phyloP scores from a whole-genome alignment of 2,888 invertebrate genomes.

The Trissoscelio sp. region DNA sequence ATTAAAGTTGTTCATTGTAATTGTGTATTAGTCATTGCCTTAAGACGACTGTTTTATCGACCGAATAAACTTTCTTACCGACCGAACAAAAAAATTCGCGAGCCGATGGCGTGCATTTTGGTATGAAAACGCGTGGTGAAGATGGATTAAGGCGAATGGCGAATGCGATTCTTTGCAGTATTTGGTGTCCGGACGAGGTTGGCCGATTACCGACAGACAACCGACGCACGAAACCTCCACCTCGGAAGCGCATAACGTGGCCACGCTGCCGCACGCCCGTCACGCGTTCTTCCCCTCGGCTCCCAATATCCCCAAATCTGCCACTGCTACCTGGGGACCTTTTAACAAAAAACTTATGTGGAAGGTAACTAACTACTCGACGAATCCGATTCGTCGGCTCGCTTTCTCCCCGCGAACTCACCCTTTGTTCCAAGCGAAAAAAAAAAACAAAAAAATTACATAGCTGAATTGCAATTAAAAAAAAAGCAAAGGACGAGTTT shows the following conservation, averaged over 20 bases:
- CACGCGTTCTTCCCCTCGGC: constrained; percentile 83
- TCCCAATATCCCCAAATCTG: constrained; percentile 86
- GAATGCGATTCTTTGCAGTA: constrained; percentile 80
- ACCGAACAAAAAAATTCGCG: constrained; percentile 36
- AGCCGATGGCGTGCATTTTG: constrained; percentile 62
- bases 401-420: constrained; percentile 64
- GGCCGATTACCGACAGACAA: constrained; percentile 82
- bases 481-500: constrained; percentile 41
- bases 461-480: too few species aligned
- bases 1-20: too few species aligned
- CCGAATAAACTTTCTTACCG: not conserved
- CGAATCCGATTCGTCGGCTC: constrained; percentile 43
- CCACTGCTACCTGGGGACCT: constrained; percentile 86
- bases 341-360: constrained; percentile 87
- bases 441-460: not conserved
- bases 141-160: constrained; percentile 70
- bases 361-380: constrained; percentile 85
- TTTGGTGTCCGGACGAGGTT: constrained; percentile 82
- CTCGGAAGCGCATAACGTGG: constrained; percentile 81
- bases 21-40: too few species aligned
- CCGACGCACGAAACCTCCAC: constrained; percentile 81
- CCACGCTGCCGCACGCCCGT: constrained; percentile 82
- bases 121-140: constrained; percentile 54
- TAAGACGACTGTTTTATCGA: too few species aligned
- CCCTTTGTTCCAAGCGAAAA: not conserved